A percentile compares a stretch with the other conserved stretches of the same genome.
Evolutionary conservation across 2,888 invertebrate genomes (phyloP).

Genomic region (Hypena proboscidalis): DNA sequence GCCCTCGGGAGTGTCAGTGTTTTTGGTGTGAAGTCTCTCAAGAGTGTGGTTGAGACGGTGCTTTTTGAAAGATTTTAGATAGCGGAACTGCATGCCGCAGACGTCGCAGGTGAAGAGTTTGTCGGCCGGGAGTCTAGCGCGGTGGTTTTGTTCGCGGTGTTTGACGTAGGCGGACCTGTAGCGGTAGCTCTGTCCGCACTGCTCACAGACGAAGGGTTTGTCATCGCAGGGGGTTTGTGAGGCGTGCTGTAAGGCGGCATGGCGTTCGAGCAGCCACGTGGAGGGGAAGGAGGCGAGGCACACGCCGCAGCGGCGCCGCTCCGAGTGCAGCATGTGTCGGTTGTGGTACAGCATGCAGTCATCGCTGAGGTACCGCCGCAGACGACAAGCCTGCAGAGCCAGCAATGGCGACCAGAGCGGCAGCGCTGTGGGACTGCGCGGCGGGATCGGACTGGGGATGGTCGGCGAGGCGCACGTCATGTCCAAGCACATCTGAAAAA

Average conservation of each 20-base stretch:
- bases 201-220: constrained; percentile 96
- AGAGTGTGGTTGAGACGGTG: constrained; percentile 94
- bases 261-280: constrained; percentile 94
- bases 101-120: constrained; percentile 96
- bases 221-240: constrained; percentile 88
- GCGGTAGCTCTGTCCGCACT: constrained; percentile 95
- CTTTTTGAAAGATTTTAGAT: constrained; percentile 95
- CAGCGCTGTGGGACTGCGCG: constrained; percentile 67
- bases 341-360: constrained; percentile 79
- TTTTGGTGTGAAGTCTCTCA: constrained; percentile 91
- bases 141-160: constrained; percentile 95
- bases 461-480: constrained; percentile 69
- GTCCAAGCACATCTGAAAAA: constrained; percentile 79
- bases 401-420: constrained; percentile 79
- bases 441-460: constrained; percentile 65
- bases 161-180: constrained; percentile 91
- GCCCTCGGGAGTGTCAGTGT: constrained; percentile 78
- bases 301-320: constrained; percentile 89
- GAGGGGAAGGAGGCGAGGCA: constrained; percentile 95
- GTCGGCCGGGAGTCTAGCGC: constrained; percentile 94
- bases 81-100: constrained; percentile 96
- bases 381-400: constrained; percentile 77
- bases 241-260: constrained; percentile 93
- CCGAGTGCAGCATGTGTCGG: constrained; percentile 67
- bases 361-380: constrained; percentile 79